Evolutionary conservation across 1,140 invertebrate species (phyloP).

Genomic region (Lepidurus apus): DNA sequence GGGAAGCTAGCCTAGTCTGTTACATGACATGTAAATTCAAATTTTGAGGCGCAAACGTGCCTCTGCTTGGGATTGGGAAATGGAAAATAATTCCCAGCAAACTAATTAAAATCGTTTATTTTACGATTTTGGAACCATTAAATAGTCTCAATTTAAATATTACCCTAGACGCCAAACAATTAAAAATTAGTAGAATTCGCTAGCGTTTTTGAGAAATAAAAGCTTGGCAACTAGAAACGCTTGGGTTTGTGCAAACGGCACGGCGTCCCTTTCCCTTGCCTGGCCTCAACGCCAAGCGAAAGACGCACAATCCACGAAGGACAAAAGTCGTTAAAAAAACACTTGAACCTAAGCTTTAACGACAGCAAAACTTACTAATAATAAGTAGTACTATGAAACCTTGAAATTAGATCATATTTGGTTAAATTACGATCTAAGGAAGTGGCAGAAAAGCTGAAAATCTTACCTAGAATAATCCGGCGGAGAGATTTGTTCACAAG

Average conservation of each 20-base stretch:
- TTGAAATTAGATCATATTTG: not conserved
- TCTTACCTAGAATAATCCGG: slow-evolving; percentile 13
- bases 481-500: slow-evolving; percentile 6
- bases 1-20: not conserved
- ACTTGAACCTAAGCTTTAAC: not conserved
- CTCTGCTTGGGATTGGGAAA: not conserved
- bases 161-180: no score
- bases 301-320: not conserved
- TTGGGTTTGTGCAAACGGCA: not conserved
- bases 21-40: not conserved
- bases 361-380: not conserved
- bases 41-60: not conserved
- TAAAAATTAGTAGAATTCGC: not conserved
- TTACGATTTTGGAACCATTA: not conserved
- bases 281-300: not conserved
- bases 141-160: not conserved
- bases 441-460: not conserved
- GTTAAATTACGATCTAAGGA: not conserved
- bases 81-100: not conserved
- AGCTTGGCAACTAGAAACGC: not conserved
- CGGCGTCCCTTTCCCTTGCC: slow-evolving; percentile 20
- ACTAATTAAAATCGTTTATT: not conserved
- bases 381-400: not conserved
- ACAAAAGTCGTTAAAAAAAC: not conserved
- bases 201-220: not conserved